These are phyloP conservation scores for Sclerodermus sp. DNA, from an alignment of 2,888 invertebrate genomes.

Conservation along the genomic window DNA sequence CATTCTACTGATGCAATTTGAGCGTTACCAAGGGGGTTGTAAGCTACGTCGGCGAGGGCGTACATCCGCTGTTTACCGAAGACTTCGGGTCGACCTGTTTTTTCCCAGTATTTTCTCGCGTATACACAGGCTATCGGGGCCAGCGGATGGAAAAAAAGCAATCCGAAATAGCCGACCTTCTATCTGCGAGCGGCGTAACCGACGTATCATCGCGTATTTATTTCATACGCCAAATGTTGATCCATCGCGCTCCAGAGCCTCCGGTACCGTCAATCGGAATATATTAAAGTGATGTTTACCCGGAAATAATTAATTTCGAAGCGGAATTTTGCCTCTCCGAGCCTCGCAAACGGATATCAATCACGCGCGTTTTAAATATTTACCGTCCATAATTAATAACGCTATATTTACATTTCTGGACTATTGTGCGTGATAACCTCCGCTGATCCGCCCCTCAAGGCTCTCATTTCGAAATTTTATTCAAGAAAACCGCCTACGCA, in stretches of 20 bases:
- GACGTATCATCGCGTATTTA: constrained; percentile 31
- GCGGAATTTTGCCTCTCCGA: constrained; percentile 29
- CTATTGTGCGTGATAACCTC: constrained; percentile 1
- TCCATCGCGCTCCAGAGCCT: constrained; percentile 19
- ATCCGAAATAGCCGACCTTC: constrained; percentile 21
- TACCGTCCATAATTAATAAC: constrained; percentile 41
- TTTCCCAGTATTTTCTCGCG: constrained; percentile 23
- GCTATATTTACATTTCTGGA: constrained; percentile 26
- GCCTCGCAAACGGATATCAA: constrained; percentile 39
- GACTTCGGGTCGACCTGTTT: constrained; percentile 23
- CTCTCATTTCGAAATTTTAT: too few relatives aligned
- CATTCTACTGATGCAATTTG: too few relatives aligned
- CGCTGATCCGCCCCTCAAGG: background rate
- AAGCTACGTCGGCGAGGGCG: too few relatives aligned
- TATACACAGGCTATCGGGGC: constrained; percentile 22
- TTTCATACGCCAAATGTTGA: constrained; percentile 28
- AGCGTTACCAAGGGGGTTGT: too few relatives aligned
- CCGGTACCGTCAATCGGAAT: constrained; percentile 42
- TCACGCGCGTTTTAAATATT: constrained; percentile 44
- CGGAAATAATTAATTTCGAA: constrained; percentile 49
- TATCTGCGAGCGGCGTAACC: constrained; percentile 18
- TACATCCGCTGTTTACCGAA: constrained; percentile 18
- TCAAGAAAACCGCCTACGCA: too few relatives aligned
- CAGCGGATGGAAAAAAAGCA: constrained; percentile 27
- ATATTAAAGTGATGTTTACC: constrained; percentile 50